phyloP scores from a whole-genome alignment of 2,888 invertebrate species.

The Dasysyrphus albostriatus region DNA sequence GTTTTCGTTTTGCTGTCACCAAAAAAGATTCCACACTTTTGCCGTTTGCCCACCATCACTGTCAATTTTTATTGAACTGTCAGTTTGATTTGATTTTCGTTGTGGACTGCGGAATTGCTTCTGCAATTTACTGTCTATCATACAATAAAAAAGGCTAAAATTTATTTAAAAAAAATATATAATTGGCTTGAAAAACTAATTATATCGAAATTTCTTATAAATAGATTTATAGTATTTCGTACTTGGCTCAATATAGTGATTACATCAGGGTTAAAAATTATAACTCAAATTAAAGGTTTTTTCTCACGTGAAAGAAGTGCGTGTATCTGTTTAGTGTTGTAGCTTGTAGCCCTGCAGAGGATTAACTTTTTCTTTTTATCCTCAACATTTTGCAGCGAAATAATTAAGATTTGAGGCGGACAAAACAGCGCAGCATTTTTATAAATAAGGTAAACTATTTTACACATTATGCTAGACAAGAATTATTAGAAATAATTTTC shows the following conservation, averaged over 20 bases:
- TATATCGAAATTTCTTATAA: slow-evolving; percentile 2
- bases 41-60: slow-evolving; percentile 27
- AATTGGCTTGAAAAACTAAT: background rate
- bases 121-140: slow-evolving; percentile 41
- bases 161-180: slow-evolving; percentile 19
- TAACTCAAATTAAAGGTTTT: slow-evolving; percentile 6
- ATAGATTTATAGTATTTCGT: background rate
- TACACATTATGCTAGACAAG: background rate
- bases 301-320: slow-evolving; percentile 40
- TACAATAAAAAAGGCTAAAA: slow-evolving; percentile 2
- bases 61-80: slow-evolving; percentile 36
- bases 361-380: background rate
- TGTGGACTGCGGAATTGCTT: slow-evolving; percentile 26
- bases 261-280: slow-evolving; percentile 19
- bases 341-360: background rate
- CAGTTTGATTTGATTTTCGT: slow-evolving; percentile 44
- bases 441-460: slow-evolving; percentile 12
- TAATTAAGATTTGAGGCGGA: background rate
- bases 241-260: background rate
- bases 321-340: slow-evolving; percentile 46
- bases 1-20: slow-evolving; percentile 2
- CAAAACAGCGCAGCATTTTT: background rate
- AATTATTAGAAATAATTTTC: background rate
- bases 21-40: slow-evolving; percentile 23
- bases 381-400: background rate